phyloP scores from a whole-genome alignment of 1,140 invertebrate species.

The Hycleus cichorii region DNA sequence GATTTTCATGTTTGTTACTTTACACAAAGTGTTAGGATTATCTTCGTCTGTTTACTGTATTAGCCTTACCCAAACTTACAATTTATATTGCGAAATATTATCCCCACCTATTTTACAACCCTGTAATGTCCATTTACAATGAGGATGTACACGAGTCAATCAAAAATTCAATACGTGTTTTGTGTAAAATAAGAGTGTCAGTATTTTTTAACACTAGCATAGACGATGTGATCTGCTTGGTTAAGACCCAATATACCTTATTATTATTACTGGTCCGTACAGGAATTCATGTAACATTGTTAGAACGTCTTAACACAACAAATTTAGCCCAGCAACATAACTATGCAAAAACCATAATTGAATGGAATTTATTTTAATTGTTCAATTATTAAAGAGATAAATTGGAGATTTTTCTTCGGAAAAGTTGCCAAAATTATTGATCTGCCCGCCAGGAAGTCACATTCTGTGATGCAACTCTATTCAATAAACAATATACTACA shows the following conservation, averaged over 20 bases:
- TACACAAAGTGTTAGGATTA: no score
- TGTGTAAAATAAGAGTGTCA: slow-evolving; percentile 27
- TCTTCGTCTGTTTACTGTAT: no score
- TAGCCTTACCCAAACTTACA: background rate
- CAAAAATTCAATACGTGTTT: slow-evolving; percentile 26
- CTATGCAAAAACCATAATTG: no score
- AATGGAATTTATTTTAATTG: no score
- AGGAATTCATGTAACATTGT: slow-evolving; percentile 14
- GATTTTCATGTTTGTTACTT: slow-evolving; percentile 2
- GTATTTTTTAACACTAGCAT: slow-evolving; percentile 26
- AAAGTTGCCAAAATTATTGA: no score
- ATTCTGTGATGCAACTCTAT: no score
- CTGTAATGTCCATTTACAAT: slow-evolving; percentile 22
- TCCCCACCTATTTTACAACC: slow-evolving; percentile 21
- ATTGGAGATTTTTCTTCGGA: no score
- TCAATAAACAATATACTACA: no score
- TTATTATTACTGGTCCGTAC: slow-evolving; percentile 23
- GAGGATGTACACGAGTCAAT: slow-evolving; percentile 24
- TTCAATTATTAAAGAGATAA: no score
- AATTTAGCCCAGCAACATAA: no score
- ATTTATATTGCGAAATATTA: slow-evolving; percentile 24
- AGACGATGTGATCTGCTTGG: slow-evolving; percentile 26
- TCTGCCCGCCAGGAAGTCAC: no score
- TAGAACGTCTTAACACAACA: slow-evolving; percentile 1
- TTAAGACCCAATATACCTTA: slow-evolving; percentile 18